Percentiles rank a stretch among this genome's conserved stretches.
These are phyloP conservation scores for Nyctibius bracteatus DNA, from an alignment of 2,113 vertebrate species.

Conservation along the genomic window DNA sequence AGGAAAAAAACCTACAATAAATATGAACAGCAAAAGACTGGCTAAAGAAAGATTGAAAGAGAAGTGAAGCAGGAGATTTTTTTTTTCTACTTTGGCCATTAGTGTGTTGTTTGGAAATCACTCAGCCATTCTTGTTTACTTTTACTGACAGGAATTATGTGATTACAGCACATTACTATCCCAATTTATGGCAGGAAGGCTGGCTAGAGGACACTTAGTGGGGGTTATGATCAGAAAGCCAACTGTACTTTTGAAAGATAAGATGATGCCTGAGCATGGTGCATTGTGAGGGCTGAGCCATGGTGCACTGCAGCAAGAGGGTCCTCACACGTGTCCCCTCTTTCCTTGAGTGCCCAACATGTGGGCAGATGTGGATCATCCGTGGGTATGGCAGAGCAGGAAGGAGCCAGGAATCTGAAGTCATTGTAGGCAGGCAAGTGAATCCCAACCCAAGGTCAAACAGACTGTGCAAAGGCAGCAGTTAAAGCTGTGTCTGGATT, in stretches of 20 bases:
- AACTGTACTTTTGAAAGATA: background rate
- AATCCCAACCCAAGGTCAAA: background rate
- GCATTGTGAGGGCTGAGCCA: background rate
- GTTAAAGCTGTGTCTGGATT: background rate
- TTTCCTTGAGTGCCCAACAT: accelerated
- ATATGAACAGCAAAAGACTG: slow-evolving; percentile 13
- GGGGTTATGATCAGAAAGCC: background rate
- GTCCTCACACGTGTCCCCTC: accelerated
- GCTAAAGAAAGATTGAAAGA: background rate
- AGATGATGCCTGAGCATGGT: background rate
- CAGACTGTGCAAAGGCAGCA: background rate
- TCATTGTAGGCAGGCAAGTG: background rate
- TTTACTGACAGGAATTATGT: slow-evolving; percentile 60
- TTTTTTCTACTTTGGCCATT: slow-evolving; percentile 15
- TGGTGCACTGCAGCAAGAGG: background rate
- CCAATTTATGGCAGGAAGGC: slow-evolving; percentile 24
- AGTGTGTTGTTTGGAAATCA: slow-evolving; percentile 53
- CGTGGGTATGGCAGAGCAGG: background rate
- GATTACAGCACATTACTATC: slow-evolving; percentile 50
- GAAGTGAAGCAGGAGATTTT: background rate
- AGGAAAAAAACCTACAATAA: slow-evolving; percentile 8
- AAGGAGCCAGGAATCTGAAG: background rate
- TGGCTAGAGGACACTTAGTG: slow-evolving; percentile 30
- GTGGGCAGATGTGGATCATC: background rate
- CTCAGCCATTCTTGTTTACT: slow-evolving; percentile 56